A percentile compares a stretch with the other conserved stretches of the same genome.
These are phyloP conservation scores for Prunella himalayana DNA, from an alignment of 2,113 vertebrate species.

Conservation along the genomic window DNA sequence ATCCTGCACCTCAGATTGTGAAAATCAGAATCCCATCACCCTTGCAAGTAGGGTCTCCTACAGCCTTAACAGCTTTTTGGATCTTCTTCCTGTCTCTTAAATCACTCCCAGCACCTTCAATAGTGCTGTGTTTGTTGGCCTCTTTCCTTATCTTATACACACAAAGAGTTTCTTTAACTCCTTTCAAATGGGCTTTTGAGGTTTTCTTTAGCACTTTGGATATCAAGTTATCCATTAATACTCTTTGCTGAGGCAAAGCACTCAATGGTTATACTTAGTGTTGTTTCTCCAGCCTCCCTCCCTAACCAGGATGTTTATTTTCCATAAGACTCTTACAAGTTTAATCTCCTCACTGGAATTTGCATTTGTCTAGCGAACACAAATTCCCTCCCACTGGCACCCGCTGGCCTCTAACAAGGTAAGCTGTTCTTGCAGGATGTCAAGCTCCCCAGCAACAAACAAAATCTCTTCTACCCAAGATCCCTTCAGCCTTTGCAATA, in stretches of 20 bases:
- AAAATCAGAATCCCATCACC: not conserved
- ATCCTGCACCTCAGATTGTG: not conserved
- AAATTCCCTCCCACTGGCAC: not conserved
- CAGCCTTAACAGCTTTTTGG: not conserved
- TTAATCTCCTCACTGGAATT: constrained; percentile 25
- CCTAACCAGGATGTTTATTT: constrained; percentile 41
- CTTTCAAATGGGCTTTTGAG: not conserved
- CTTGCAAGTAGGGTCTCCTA: not conserved
- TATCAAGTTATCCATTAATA: constrained; percentile 29
- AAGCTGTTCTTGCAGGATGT: not conserved
- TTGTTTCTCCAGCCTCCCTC: not conserved
- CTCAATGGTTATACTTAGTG: not conserved
- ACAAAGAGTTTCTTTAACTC: not conserved
- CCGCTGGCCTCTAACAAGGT: not conserved
- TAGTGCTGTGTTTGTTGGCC: constrained; percentile 1
- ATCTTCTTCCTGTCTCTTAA: not conserved
- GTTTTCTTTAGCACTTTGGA: not conserved
- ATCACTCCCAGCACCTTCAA: not conserved
- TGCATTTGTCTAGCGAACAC: not conserved
- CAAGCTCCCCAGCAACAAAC: not conserved
- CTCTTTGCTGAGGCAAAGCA: not conserved
- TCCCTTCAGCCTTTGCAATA: not conserved
- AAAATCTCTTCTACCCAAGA: not conserved
- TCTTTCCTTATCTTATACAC: constrained; percentile 31
- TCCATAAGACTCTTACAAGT: constrained; percentile 6